Evolutionary conservation across 1,140 invertebrate genomes (phyloP), one percentile per base, ranked within the genome.

Genomic region (Cydia fagiglandana): DNA sequence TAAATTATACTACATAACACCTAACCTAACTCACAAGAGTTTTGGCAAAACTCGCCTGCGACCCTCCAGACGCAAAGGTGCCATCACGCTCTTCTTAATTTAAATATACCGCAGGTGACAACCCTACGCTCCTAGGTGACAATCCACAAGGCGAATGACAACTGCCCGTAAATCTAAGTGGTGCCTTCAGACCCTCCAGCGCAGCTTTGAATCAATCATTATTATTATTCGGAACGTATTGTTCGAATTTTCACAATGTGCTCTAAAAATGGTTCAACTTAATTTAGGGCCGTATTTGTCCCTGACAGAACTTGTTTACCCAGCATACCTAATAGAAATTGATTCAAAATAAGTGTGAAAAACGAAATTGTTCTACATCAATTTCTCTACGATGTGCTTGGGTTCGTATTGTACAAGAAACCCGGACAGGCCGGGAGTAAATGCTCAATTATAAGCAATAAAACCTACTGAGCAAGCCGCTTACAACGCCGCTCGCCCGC

Each of bases 381-480:
- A 24, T 2, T 61, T 53, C 50, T 17, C 4, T 24, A 1, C 20
- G 56, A 61, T 61, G 56, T 53, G 45, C 12, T 47, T 4, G 12
- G 13, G 45, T 47, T 47, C n/a, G 56, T 61, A 1, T 61, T 7
- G 20, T 24, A 24, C 56, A 61, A 24, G 17, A 4, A 56, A 17
- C 53, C n/a, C 4, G 53, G 20, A 17, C 17, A 24, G 20, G 17
- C 17, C 7, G n/a, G 20, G 20, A 38, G 79, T 84, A 79, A 83
- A 80, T 64, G 80, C 75, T 78, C 77, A 81, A 82, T 84, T 86
- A 82, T 80, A 81, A 77, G 79, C 78, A 82, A 86, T 84, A 83
- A 84, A 84, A 81, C 75, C 77, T 76, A 78, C 78, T 73, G 76
- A 81, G 75, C 68, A 34, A 24, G 41, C 13, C 74, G 75, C 30